Percentiles rank a stretch among this genome's conserved stretches.
Conservation (phyloP, 2,888 invertebrate species). For the Drosophila subsilvestris region DNA sequence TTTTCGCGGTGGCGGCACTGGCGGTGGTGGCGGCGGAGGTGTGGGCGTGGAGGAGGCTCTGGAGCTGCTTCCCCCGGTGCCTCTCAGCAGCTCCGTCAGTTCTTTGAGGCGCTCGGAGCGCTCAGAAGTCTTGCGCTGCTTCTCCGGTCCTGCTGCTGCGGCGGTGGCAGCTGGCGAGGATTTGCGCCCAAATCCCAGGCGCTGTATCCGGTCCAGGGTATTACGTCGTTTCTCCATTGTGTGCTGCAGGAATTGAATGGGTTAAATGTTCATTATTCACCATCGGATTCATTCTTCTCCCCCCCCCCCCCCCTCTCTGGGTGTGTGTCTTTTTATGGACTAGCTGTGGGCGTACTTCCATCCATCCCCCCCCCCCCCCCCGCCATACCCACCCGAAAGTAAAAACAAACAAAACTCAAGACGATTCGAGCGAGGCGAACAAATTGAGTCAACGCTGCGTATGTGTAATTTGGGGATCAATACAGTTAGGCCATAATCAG, state of each 20-base stretch:
- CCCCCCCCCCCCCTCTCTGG: not conserved
- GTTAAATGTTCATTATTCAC: slow-evolving; percentile 46
- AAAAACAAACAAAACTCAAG: slow-evolving; percentile 55
- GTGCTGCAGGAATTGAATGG: slow-evolving; percentile 60
- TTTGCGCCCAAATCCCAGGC: slow-evolving; percentile 88
- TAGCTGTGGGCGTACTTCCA: slow-evolving; percentile 37
- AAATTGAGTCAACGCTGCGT: slow-evolving; percentile 44
- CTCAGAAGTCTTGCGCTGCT: slow-evolving; percentile 85
- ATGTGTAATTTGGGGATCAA: slow-evolving; percentile 38
- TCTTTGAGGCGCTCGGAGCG: slow-evolving; percentile 90
- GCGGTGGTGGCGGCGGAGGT: slow-evolving; percentile 86
- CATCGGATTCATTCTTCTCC: slow-evolving; percentile 16
- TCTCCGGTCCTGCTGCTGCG: slow-evolving; percentile 52
- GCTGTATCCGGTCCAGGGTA: slow-evolving; percentile 93
- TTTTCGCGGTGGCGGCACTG: slow-evolving; percentile 86
- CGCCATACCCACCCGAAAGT: slow-evolving; percentile 24
- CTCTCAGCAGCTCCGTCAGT: slow-evolving; percentile 90
- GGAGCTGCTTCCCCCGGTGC: slow-evolving; percentile 74
- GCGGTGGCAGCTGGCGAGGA: slow-evolving; percentile 69
- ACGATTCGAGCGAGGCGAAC: slow-evolving; percentile 35
- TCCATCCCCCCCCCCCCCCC: slow-evolving; percentile 17
- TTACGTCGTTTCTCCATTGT: slow-evolving; percentile 85
- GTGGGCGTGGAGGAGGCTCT: slow-evolving; percentile 86
- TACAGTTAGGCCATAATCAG: slow-evolving; percentile 1
- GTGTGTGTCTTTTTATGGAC: slow-evolving; percentile 41